Base-by-base conservation (phyloP, 2,888 invertebrate genomes). In the Diarsia dahlii region DNA sequence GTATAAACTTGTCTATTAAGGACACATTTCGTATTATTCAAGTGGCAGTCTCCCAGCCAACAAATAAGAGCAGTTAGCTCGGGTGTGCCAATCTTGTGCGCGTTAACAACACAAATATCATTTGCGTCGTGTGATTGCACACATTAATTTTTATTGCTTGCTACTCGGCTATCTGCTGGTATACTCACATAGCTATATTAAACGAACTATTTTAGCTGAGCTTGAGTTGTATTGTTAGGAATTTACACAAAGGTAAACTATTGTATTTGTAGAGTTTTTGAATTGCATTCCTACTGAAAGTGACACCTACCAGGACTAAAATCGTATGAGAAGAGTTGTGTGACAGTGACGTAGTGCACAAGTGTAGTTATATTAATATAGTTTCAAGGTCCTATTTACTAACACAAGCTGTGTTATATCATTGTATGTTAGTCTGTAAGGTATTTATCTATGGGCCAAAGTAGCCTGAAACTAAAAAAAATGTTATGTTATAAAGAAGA, bases 41-140 rank as follows among this genome's bases (percentile, higher is more conserved):
- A 62, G 58, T 3, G 54, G 13, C 34, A 20, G 15, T 23, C 58
- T 45, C 45, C n/a, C 50, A 50, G 18, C 28, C 50, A 15, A 18
- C 52, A 76, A 45, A 48, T 58, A 52, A 28, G 34, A 39, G 52
- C 58, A 67, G 23, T 52, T 13, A 39, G 39, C 23, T 18, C 34
- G 12, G 46, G 28, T 45, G 34, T 34, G 71, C 76, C 71, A 71
- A 76, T 82, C 68, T 82, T 34, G 71, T 8, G 39, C 60, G 58
- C 56, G n/a, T 76, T 76, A 81, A 81, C 60, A 46, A 63, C 56
- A 83, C 84, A 73, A 73, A 78, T 69, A 78, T 71, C 20, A 78
- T 74, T 76, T 74, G 58, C 58, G 64, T 73, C 58, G 15, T 65
- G 64, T 72, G 48, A 82, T 80, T 74, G 66, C 54, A 15, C 18